Evolutionary conservation across 2,888 invertebrate genomes (phyloP), one percentile per base, ranked within the genome.

Genomic region (Antheraea yamamai): DNA sequence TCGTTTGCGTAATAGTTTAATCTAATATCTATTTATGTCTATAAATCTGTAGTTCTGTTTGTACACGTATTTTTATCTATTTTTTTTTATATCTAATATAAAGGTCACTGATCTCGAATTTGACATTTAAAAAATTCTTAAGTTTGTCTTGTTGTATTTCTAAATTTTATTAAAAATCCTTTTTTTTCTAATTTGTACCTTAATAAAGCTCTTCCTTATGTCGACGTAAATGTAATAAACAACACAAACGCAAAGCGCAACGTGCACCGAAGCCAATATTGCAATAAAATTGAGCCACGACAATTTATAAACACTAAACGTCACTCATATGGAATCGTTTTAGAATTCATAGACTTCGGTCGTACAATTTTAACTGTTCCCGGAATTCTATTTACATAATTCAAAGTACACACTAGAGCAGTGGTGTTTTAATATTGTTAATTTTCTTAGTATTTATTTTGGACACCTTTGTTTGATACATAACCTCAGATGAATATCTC

Each of bases 301-400:
- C 86, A 88, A 87, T 85, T 87, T 87, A 84, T 86, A 83, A 82
- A 79, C 80, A 83, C 77, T 81, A 80, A 82, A 83, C 86, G 82
- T 85, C 82, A 83, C 82, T 76, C 77, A 80, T 78, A 78, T 83
- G 82, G 81, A 83, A 82, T 81, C 80, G 80, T 83, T 84, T 85
- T 83, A 83, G 78, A 83, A 80, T 84, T 81, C 81, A 81, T 80
- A 76, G 78, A 81, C 83, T 81, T 78, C 75, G 75, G 58, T 10
- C 58, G 58, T 58, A 58, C 76, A 73, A 72, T 77, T 76, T 47
- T 72, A 76, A 76, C 73, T 77, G 76, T 77, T 58, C 75, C 6
- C 26, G 51, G 16, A 51, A 73, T 23, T 64, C 20, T 58, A 4
- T 18, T 20, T 58, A 58, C 58, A 20, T 52, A 18, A 18, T 18